A percentile compares a stretch with the other conserved stretches of the same genome.
Evolutionary conservation across 1,140 invertebrate species (phyloP).

Genomic region (Trichoplusia ni): DNA sequence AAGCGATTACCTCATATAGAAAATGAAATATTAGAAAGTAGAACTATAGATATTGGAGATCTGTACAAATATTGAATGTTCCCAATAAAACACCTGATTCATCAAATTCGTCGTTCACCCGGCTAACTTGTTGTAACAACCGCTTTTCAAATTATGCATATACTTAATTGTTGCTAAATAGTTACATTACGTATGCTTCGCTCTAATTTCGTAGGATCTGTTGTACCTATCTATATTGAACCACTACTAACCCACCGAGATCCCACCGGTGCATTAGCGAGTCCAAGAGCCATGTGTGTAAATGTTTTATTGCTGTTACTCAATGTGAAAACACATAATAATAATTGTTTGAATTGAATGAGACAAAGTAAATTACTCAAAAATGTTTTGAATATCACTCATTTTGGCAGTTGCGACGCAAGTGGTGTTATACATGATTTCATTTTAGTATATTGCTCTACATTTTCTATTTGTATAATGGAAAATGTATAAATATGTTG

Average conservation of each 20-base stretch:
- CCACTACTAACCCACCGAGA: too few relatives aligned
- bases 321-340: too few relatives aligned
- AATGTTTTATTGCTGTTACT: too few relatives aligned
- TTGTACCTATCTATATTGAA: not conserved
- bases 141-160: slow-evolving; percentile 24
- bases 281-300: too few relatives aligned
- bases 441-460: too few relatives aligned
- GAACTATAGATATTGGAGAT: not conserved
- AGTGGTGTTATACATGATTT: too few relatives aligned
- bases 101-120: not conserved
- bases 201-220: slow-evolving; percentile 28
- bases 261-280: not conserved
- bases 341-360: too few relatives aligned
- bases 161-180: slow-evolving; percentile 9
- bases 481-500: too few relatives aligned
- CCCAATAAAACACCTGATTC: slow-evolving; percentile 40
- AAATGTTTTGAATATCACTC: too few relatives aligned
- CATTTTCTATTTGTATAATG: too few relatives aligned
- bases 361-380: too few relatives aligned
- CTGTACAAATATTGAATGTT: slow-evolving; percentile 16
- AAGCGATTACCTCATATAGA: not conserved
- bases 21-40: slow-evolving; percentile 24
- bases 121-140: slow-evolving; percentile 36
- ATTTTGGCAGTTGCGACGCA: too few relatives aligned
- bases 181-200: slow-evolving; percentile 27